Percentiles rank a stretch among this genome's conserved stretches.
These are phyloP conservation scores for Drosophila eohydei DNA, from an alignment of 2,888 invertebrate species.

Conservation along the genomic window DNA sequence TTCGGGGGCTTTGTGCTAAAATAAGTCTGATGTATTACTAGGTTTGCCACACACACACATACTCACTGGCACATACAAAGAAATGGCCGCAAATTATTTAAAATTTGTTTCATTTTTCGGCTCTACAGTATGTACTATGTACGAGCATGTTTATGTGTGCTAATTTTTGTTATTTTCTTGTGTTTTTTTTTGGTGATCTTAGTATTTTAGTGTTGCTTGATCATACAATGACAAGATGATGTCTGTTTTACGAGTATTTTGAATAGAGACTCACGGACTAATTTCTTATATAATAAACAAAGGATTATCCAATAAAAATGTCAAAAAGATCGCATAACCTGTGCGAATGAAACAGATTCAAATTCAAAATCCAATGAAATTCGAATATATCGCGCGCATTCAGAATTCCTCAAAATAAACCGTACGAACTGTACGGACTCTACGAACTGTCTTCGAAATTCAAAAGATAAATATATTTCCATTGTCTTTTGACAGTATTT, in stretches of 20 bases:
- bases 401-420: constrained; percentile 10
- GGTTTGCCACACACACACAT: constrained; percentile 51
- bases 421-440: not conserved
- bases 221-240: constrained; percentile 61
- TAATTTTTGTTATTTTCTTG: constrained; percentile 37
- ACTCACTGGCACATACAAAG: constrained; percentile 25
- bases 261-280: constrained; percentile 12
- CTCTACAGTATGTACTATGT: constrained; percentile 51
- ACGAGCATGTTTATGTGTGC: constrained; percentile 39
- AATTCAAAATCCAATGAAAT: constrained; percentile 19
- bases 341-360: constrained; percentile 8
- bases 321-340: constrained; percentile 3
- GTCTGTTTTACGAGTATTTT: constrained; percentile 45
- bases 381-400: constrained; percentile 6
- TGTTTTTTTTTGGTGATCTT: constrained; percentile 49
- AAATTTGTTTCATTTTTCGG: constrained; percentile 48
- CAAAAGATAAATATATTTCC: constrained; percentile 9
- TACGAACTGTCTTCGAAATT: not conserved
- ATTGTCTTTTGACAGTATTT: constrained; percentile 15
- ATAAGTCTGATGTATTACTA: constrained; percentile 77
- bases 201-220: constrained; percentile 66
- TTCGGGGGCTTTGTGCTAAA: constrained; percentile 75
- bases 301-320: constrained; percentile 49
- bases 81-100: constrained; percentile 54
- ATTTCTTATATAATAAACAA: constrained; percentile 44